Evolutionary conservation across 2,113 vertebrate genomes (phyloP).

Genomic region (Gymnogyps californianus): DNA sequence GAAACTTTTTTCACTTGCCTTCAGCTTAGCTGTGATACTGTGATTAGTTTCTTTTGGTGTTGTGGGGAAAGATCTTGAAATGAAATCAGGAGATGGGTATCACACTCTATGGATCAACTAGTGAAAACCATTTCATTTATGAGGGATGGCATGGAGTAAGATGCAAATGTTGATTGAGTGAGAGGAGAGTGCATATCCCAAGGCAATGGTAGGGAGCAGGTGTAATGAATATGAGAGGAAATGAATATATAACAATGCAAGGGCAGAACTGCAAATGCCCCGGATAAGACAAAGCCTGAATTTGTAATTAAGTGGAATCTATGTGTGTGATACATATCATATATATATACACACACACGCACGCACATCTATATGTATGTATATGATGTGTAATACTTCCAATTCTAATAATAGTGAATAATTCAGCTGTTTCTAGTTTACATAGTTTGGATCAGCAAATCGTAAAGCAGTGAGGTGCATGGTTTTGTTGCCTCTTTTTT

Average conservation of each 20-base stretch:
- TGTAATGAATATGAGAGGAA: background rate
- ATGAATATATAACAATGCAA: background rate
- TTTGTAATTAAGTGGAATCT: background rate
- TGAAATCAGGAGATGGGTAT: background rate
- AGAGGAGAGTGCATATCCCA: background rate
- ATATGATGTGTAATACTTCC: background rate
- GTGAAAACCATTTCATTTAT: background rate
- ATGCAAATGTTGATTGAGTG: background rate
- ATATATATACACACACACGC: no score
- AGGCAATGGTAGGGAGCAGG: background rate
- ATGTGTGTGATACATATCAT: background rate
- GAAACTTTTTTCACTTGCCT: background rate
- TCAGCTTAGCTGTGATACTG: background rate
- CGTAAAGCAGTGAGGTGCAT: background rate
- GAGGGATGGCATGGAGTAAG: background rate
- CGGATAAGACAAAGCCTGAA: background rate
- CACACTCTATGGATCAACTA: background rate
- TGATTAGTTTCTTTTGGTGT: background rate
- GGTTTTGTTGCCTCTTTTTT: background rate
- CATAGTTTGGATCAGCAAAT: background rate
- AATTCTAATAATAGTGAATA: background rate
- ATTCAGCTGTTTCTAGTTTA: background rate
- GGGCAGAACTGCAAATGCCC: background rate
- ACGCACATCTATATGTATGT: rapidly evolving
- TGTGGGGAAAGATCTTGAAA: background rate